Evolutionary conservation across 2,797 vertebrate genomes (phyloP).

Genomic region (Poecilia velifera): DNA sequence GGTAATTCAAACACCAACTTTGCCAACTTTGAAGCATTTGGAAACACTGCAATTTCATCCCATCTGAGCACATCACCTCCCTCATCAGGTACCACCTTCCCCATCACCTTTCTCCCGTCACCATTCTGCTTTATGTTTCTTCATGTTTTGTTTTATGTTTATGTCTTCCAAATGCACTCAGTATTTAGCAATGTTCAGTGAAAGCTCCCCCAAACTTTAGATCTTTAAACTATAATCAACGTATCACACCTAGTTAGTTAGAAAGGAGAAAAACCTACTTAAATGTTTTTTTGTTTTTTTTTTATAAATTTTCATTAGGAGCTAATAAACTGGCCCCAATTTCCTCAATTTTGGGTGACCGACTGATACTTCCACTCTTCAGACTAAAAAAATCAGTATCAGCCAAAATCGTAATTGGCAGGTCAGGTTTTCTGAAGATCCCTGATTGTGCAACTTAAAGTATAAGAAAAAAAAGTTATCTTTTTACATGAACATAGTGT

Average conservation of each 20-base stretch:
- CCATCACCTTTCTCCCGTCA: conserved; percentile 22
- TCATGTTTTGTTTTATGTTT: background rate
- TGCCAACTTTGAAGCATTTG: conserved; percentile 99
- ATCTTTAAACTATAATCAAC: background rate
- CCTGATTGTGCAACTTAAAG: no score
- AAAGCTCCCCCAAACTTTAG: background rate
- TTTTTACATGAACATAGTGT: no score
- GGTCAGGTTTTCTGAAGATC: no score
- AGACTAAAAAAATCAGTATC: no score
- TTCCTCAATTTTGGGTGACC: no score
- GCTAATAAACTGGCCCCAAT: no score
- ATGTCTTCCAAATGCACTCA: conserved; percentile 21
- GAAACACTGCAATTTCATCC: conserved; percentile 93
- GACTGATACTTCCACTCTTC: no score
- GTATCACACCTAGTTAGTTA: background rate
- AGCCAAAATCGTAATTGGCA: no score
- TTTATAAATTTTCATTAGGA: background rate
- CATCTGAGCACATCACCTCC: conserved; percentile 93
- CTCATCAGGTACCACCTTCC: conserved; percentile 73
- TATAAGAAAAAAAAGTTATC: no score
- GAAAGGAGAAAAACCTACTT: conserved; percentile 6
- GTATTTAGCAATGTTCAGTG: background rate
- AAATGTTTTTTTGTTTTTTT: background rate
- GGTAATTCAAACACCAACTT: conserved; percentile 94
- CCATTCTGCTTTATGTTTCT: conserved; percentile 10